Conservation (phyloP, 2,113 vertebrate species). For the Neomonachus schauinslandi region DNA sequence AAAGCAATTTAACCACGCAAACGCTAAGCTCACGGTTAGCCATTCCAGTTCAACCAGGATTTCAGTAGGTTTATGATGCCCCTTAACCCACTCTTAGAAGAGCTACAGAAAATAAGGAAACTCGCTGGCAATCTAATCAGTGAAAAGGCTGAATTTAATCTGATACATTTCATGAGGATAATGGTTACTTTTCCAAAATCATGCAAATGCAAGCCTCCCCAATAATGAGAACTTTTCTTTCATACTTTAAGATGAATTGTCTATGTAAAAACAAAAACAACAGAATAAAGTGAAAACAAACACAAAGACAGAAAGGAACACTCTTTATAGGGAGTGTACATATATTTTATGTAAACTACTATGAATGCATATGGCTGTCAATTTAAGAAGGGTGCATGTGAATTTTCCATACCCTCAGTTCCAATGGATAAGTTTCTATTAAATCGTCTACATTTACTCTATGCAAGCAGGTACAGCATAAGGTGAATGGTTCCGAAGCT, state of each 20-base stretch:
- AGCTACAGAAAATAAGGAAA: neutral
- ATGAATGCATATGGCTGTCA: neutral
- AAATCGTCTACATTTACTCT: neutral
- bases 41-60: neutral
- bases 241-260: neutral
- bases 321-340: neutral
- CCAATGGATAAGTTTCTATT: too few species aligned
- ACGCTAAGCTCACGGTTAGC: too few species aligned
- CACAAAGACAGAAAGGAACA: neutral
- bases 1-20: too few species aligned
- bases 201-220: too few species aligned
- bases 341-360: too few species aligned
- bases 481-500: neutral
- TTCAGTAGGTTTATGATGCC: accelerated
- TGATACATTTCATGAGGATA: neutral
- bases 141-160: too few species aligned
- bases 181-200: neutral
- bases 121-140: neutral
- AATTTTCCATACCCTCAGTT: neutral
- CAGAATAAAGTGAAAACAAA: neutral
- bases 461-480: neutral
- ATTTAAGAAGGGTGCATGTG: neutral
- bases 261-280: neutral
- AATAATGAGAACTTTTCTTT: neutral
- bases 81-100: neutral